Evolutionary conservation across 64 coral and sea anemone species (phyloP).

Genomic region (Acropora yongei): DNA sequence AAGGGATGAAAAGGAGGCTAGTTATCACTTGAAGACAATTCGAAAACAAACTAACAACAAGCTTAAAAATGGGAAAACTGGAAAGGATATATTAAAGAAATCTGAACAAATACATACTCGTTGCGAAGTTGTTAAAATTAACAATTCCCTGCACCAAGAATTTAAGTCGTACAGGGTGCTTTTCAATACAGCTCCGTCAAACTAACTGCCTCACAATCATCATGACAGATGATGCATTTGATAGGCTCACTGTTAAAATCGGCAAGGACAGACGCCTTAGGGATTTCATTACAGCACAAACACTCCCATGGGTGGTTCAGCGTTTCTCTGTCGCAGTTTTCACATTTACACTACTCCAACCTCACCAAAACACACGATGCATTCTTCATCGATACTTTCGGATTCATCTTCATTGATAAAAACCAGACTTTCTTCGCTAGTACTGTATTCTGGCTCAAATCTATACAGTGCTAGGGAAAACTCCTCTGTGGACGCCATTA

Average conservation of each 20-base stretch:
- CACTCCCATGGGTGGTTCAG: conserved; percentile 3
- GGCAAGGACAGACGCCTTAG: not conserved
- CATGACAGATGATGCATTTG: conserved; percentile 1
- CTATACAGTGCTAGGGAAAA: not conserved
- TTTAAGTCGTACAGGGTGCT: conserved; percentile 14
- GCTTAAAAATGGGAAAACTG: not conserved
- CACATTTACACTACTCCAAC: conserved; percentile 22
- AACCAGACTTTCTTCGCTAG: conserved; percentile 7
- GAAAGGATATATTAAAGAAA: not conserved
- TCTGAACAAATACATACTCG: not conserved
- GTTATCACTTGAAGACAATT: not conserved
- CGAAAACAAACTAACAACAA: not conserved
- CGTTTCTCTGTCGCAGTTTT: conserved; percentile 8
- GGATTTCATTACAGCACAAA: conserved; percentile 22
- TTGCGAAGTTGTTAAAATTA: conserved; percentile 10
- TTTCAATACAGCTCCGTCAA: conserved; percentile 21
- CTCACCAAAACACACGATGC: not conserved
- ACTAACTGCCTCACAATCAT: conserved; percentile 33
- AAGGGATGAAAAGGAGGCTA: not conserved
- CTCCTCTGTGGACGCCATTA: not conserved
- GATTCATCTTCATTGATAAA: not conserved
- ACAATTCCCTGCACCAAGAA: conserved; percentile 4
- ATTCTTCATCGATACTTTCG: conserved; percentile 7
- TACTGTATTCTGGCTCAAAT: conserved; percentile 22
- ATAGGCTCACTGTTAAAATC: not conserved